Evolutionary conservation across 2,113 vertebrate species (phyloP).

Genomic region (Eurypyga helias): DNA sequence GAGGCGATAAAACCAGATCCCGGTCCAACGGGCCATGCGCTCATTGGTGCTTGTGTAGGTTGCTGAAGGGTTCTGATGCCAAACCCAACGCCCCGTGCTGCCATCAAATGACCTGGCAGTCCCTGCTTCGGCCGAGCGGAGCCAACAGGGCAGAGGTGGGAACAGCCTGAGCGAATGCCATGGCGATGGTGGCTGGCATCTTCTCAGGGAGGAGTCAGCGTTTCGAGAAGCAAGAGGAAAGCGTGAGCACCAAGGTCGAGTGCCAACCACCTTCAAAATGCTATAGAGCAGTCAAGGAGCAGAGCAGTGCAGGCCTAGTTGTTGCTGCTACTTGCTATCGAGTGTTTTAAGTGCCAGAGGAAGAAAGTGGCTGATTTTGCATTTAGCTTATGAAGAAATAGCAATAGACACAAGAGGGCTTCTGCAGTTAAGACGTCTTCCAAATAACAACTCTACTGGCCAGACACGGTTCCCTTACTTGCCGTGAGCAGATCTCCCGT

Average conservation of each 20-base stretch:
- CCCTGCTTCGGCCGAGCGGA: not conserved
- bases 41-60: not conserved
- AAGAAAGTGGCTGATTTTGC: not conserved
- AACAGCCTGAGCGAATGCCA: accelerated
- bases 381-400: not conserved
- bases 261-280: not conserved
- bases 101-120: not conserved
- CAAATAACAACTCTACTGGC: not conserved
- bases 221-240: not conserved
- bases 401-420: not conserved
- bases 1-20: not conserved
- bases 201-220: not conserved
- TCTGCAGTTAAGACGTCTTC: not conserved
- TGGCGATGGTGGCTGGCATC: not conserved
- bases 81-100: not conserved
- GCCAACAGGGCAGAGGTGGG: not conserved
- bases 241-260: not conserved
- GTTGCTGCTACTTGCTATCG: not conserved
- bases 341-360: not conserved
- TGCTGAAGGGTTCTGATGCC: not conserved
- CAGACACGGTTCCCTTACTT: not conserved
- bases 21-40: not conserved
- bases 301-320: too few relatives aligned
- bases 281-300: not conserved
- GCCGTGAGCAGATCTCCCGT: not conserved